These are phyloP conservation scores for Cyrtodaria siliqua DNA, from an alignment of 2,888 invertebrate species.

Conservation along the genomic window DNA sequence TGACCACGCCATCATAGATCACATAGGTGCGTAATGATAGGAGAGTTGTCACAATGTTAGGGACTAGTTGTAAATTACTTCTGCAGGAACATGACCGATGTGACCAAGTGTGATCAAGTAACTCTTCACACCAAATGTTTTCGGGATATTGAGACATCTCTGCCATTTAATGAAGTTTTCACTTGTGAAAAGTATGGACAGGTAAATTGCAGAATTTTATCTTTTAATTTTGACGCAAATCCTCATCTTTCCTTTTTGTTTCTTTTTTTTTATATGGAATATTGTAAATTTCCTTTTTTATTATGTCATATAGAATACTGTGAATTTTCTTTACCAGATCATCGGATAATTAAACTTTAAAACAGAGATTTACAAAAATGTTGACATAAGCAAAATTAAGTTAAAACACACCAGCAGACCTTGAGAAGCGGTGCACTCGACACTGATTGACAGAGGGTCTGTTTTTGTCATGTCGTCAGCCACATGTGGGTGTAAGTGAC, in stretches of 20 bases:
- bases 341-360: background rate
- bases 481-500: constrained; percentile 53
- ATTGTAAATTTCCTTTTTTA: too few species aligned
- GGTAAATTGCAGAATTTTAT: too few species aligned
- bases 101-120: too few species aligned
- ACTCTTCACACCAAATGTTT: too few species aligned
- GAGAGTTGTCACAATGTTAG: constrained; percentile 23
- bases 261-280: too few species aligned
- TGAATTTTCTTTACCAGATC: too few species aligned
- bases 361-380: background rate
- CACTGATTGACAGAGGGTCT: constrained; percentile 48
- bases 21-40: constrained; percentile 53
- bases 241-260: too few species aligned
- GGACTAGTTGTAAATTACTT: constrained; percentile 18
- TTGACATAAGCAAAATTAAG: background rate
- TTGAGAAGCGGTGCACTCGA: background rate
- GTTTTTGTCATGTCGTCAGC: constrained; percentile 38
- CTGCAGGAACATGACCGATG: background rate
- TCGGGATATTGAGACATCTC: too few species aligned
- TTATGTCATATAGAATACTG: too few species aligned
- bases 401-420: background rate
- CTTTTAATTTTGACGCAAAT: too few species aligned
- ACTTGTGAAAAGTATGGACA: too few species aligned
- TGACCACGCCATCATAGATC: constrained; percentile 32
- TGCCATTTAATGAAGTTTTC: too few species aligned